Conservation (phyloP, 2,888 invertebrate species). For the Apotomis betuletana region DNA sequence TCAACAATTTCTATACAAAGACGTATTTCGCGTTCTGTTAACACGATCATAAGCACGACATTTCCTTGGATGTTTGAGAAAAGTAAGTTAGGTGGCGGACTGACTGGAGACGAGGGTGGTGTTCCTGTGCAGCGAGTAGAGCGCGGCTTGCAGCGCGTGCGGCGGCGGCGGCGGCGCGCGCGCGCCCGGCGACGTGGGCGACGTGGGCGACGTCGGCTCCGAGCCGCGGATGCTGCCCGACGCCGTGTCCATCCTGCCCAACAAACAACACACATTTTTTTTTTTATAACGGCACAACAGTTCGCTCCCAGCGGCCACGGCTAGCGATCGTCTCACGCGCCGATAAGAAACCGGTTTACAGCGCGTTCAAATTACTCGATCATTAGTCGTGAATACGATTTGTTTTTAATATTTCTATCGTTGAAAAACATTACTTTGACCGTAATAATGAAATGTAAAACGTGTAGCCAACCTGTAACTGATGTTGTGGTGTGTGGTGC, state of each 20-base stretch:
- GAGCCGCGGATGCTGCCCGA: neutral
- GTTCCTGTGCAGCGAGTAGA: neutral
- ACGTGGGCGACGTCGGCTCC: neutral
- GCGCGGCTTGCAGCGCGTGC: neutral
- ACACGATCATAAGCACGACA: too few relatives aligned
- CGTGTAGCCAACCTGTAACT: neutral
- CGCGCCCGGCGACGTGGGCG: neutral
- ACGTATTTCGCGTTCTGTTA: too few relatives aligned
- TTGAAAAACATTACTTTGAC: neutral
- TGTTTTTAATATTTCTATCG: too few relatives aligned
- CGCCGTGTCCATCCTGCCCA: neutral
- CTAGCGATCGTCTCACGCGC: neutral
- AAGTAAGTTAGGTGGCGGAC: neutral
- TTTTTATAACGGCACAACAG: neutral
- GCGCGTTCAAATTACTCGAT: neutral
- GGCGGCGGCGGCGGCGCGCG: constrained; percentile 1
- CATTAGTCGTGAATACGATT: neutral
- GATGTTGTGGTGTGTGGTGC: neutral
- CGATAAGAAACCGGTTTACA: neutral
- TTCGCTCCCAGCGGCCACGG: neutral
- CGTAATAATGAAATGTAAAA: neutral
- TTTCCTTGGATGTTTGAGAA: too few relatives aligned
- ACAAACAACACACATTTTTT: too few relatives aligned
- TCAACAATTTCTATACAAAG: too few relatives aligned
- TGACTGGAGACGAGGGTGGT: neutral